A percentile compares a stretch with the other conserved stretches of the same genome.
Conservation (phyloP, 2,888 invertebrate genomes). For the Hydrotaea cyrtoneurina region DNA sequence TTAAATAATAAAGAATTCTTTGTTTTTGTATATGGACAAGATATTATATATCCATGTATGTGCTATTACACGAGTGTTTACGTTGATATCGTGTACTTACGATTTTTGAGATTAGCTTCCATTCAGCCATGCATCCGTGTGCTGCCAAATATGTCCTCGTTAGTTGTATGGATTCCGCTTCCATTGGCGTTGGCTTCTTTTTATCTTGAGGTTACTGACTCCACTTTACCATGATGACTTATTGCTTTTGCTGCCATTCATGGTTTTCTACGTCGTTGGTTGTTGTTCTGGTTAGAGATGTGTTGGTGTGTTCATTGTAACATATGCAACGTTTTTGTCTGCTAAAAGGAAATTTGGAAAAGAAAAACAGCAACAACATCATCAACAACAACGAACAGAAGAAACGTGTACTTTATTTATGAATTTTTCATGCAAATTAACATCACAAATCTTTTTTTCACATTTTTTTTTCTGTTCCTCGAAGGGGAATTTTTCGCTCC, state of each 20-base stretch:
- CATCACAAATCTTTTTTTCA: constrained; percentile 52
- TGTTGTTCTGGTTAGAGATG: constrained; percentile 39
- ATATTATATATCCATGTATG: no score
- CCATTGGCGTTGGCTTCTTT: constrained; percentile 27
- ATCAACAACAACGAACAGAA: neutral
- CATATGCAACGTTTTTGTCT: constrained; percentile 62
- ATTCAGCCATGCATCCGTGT: neutral
- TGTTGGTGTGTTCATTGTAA: constrained; percentile 46
- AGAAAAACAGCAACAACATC: constrained; percentile 5
- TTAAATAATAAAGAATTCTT: no score
- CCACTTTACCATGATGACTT: constrained; percentile 59
- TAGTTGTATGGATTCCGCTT: neutral
- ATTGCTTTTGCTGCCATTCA: constrained; percentile 62
- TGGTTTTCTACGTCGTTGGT: constrained; percentile 13
- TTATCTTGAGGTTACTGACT: constrained; percentile 62
- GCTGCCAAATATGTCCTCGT: neutral
- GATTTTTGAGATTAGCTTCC: neutral
- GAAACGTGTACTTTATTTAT: constrained; percentile 65
- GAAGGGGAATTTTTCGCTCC: constrained; percentile 14
- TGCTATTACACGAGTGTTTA: no score
- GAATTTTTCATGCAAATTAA: constrained; percentile 68
- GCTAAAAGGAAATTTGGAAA: neutral
- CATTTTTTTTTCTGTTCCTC: neutral
- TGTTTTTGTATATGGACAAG: no score
- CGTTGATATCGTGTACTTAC: neutral